Evolutionary conservation across 1,140 invertebrate species (phyloP).

Genomic region (Diabrotica virgifera): DNA sequence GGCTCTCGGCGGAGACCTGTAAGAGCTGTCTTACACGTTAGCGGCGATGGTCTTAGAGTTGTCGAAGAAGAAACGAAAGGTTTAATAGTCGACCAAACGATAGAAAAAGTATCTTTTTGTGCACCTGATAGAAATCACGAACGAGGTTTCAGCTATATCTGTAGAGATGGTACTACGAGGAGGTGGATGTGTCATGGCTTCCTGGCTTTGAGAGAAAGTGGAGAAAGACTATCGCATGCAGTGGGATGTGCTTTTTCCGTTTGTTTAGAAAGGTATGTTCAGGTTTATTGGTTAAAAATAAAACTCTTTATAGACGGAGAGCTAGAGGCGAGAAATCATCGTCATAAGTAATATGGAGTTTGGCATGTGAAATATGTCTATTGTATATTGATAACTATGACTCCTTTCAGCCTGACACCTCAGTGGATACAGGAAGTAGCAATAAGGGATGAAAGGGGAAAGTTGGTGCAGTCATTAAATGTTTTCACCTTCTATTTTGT

Average conservation of each 20-base stretch:
- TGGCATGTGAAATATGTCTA: too few species aligned
- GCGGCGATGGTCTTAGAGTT: conserved; percentile 94
- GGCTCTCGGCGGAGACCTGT: conserved; percentile 84
- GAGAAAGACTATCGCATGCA: conserved; percentile 95
- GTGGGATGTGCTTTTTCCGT: conserved; percentile 99
- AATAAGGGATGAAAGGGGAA: too few species aligned
- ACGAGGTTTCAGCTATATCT: conserved; percentile 74
- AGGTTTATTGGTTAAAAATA: neutral
- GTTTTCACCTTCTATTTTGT: too few species aligned
- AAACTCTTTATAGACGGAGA: too few species aligned
- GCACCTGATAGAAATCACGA: conserved; percentile 98
- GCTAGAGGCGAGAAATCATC: too few species aligned
- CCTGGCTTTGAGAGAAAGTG: conserved; percentile 91
- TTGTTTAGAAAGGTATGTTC: conserved; percentile 74
- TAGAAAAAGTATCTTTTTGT: conserved; percentile 99
- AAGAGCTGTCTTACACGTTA: conserved; percentile 90
- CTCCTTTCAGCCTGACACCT: too few species aligned
- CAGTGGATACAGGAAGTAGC: too few species aligned
- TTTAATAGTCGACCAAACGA: conserved; percentile 98
- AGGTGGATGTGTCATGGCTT: conserved; percentile 99
- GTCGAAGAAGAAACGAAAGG: conserved; percentile 99
- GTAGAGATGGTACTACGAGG: conserved; percentile 45
- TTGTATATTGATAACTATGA: too few species aligned
- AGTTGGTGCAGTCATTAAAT: too few species aligned
- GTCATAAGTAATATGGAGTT: too few species aligned